Conservation (phyloP, 2,888 invertebrate genomes). For the Fissipunctia ypsillon region DNA sequence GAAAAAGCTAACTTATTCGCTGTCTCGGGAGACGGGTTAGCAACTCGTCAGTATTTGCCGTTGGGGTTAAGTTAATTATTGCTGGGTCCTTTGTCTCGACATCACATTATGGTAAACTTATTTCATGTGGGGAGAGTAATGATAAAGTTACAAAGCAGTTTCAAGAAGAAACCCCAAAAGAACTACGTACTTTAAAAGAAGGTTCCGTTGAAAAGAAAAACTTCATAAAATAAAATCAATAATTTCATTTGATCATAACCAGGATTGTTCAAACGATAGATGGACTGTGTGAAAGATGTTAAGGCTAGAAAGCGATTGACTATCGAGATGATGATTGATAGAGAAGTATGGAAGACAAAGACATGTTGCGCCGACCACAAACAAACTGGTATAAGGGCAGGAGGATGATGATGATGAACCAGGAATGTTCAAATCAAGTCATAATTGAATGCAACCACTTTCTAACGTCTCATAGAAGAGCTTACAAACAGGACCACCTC, state of each 20-base stretch:
- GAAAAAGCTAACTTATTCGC: slow-evolving; percentile 40
- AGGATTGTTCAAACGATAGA: neutral
- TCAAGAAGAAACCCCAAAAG: neutral
- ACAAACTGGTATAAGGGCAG: too few relatives aligned
- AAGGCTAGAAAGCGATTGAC: neutral
- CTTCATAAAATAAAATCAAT: too few relatives aligned
- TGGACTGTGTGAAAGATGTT: neutral
- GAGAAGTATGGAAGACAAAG: neutral
- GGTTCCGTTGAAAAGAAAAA: neutral
- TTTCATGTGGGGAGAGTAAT: neutral
- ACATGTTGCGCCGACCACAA: neutral
- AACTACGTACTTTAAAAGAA: neutral
- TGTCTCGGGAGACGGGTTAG: slow-evolving; percentile 50
- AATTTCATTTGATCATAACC: too few relatives aligned
- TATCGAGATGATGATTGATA: neutral
- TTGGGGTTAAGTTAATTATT: slow-evolving; percentile 24
- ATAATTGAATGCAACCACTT: neutral
- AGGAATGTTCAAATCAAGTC: neutral
- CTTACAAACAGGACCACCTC: neutral
- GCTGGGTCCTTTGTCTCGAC: slow-evolving; percentile 34
- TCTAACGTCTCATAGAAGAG: neutral
- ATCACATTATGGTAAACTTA: slow-evolving; percentile 1
- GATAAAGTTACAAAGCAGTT: neutral
- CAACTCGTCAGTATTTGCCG: slow-evolving; percentile 33
- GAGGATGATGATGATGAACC: too few relatives aligned